A percentile compares a stretch with the other conserved stretches of the same genome.
Conservation (phyloP, 2,797 vertebrate genomes). For the Austrolebias charrua region DNA sequence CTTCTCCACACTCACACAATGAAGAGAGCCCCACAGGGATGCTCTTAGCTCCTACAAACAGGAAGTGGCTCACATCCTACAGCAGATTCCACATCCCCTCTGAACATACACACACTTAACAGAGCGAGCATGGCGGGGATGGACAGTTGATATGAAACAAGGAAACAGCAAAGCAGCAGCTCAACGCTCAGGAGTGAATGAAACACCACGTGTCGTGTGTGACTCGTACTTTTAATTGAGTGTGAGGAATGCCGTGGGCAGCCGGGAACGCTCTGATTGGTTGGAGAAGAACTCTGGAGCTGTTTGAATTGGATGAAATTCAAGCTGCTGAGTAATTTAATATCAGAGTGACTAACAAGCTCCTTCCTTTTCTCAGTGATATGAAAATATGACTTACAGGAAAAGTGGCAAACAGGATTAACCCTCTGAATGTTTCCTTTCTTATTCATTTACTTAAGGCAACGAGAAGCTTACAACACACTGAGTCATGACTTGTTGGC, state of each 20-base stretch:
- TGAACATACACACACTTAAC: slow-evolving; percentile 4
- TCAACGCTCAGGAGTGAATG: slow-evolving; percentile 60
- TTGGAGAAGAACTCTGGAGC: slow-evolving; percentile 1
- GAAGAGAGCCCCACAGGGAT: slow-evolving; percentile 17
- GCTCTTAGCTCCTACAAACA: slow-evolving; percentile 54
- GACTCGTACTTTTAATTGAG: slow-evolving; percentile 35
- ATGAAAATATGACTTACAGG: slow-evolving; percentile 42
- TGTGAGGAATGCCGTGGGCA: slow-evolving; percentile 31
- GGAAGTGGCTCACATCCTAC: slow-evolving; percentile 66
- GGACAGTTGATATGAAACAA: slow-evolving; percentile 11
- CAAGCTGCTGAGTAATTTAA: slow-evolving; percentile 51
- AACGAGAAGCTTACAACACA: background rate
- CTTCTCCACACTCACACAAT: slow-evolving; percentile 1
- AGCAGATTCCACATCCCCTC: slow-evolving; percentile 40
- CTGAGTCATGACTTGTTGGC: slow-evolving; percentile 36
- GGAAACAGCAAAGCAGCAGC: slow-evolving; percentile 37
- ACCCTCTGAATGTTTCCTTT: background rate
- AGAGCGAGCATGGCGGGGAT: slow-evolving; percentile 8
- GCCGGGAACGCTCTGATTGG: slow-evolving; percentile 41
- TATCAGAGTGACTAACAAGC: slow-evolving; percentile 48
- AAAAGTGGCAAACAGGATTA: slow-evolving; percentile 31
- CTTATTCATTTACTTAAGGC: background rate
- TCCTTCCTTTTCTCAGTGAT: slow-evolving; percentile 29
- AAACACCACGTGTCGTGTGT: slow-evolving; percentile 37
- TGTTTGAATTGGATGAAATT: slow-evolving; percentile 51